Conservation (phyloP, 2,797 vertebrate species). For the Gymnoscopelus microlampas region DNA sequence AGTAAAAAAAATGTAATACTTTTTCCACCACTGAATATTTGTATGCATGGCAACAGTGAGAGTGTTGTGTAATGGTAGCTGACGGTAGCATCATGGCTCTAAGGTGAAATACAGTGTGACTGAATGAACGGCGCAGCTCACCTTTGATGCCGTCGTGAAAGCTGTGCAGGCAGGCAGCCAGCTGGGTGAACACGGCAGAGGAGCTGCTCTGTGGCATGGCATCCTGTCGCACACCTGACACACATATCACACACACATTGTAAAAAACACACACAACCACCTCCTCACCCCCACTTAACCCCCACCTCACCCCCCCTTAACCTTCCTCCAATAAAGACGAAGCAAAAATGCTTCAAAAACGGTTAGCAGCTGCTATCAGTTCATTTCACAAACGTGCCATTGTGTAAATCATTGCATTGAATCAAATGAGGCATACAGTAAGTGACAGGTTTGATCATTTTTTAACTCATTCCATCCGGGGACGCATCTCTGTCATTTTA, state of each 20-base stretch:
- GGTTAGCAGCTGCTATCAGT: too few relatives aligned
- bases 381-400: too few relatives aligned
- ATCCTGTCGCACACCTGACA: slow-evolving; percentile 88
- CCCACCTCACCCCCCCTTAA: too few relatives aligned
- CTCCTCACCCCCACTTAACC: neutral
- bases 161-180: slow-evolving; percentile 88
- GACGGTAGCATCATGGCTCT: neutral
- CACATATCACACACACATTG: slow-evolving; percentile 11
- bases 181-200: slow-evolving; percentile 89
- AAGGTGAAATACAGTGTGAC: slow-evolving; percentile 9
- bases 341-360: too few relatives aligned
- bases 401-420: too few relatives aligned
- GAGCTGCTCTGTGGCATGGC: slow-evolving; percentile 89
- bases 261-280: neutral
- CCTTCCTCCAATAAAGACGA: too few relatives aligned
- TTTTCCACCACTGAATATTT: too few relatives aligned
- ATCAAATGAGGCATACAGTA: too few relatives aligned
- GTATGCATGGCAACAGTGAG: slow-evolving; percentile 2
- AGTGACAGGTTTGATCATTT: too few relatives aligned
- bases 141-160: slow-evolving; percentile 92
- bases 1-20: too few relatives aligned
- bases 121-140: slow-evolving; percentile 56
- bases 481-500: too few relatives aligned
- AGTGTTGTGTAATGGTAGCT: neutral
- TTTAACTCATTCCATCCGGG: too few relatives aligned